Conservation (phyloP, 2,797 vertebrate genomes). For the Eulemur coronatus region DNA sequence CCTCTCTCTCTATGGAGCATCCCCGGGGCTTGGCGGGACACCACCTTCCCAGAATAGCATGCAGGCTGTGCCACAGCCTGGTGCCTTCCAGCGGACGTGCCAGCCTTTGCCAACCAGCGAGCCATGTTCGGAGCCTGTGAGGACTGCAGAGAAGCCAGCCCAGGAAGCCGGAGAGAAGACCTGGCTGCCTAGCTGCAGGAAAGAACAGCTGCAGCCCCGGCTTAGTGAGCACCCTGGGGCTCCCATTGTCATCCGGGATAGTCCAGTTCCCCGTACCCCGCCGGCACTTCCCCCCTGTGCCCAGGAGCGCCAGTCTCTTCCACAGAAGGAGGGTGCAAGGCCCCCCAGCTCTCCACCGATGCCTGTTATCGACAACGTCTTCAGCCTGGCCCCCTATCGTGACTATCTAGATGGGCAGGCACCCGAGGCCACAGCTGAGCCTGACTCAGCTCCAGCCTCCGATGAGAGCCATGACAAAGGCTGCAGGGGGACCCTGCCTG, state of each 20-base stretch:
- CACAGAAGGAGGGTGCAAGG: rapidly evolving
- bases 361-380: constrained; percentile 95
- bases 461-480: background rate
- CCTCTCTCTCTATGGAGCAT: background rate
- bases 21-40: constrained; percentile 61
- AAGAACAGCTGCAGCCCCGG: background rate
- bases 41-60: background rate
- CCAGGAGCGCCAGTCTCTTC: background rate
- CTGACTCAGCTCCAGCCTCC: background rate
- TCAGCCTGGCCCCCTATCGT: constrained; percentile 94
- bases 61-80: constrained; percentile 55
- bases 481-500: background rate
- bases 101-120: background rate
- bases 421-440: background rate
- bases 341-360: constrained; percentile 88
- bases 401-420: constrained; percentile 85
- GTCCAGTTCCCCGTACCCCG: background rate
- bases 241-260: constrained; percentile 67
- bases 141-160: background rate
- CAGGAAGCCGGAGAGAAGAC: constrained; percentile 7
- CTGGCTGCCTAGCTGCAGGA: constrained; percentile 46
- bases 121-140: rapidly evolving
- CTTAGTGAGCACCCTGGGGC: background rate
- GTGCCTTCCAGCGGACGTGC: constrained; percentile 77
- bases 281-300: background rate